Percentiles rank a stretch among this genome's conserved stretches.
These are phyloP conservation scores for Epistrophella euchroma DNA, from an alignment of 2,888 invertebrate genomes.

Conservation along the genomic window DNA sequence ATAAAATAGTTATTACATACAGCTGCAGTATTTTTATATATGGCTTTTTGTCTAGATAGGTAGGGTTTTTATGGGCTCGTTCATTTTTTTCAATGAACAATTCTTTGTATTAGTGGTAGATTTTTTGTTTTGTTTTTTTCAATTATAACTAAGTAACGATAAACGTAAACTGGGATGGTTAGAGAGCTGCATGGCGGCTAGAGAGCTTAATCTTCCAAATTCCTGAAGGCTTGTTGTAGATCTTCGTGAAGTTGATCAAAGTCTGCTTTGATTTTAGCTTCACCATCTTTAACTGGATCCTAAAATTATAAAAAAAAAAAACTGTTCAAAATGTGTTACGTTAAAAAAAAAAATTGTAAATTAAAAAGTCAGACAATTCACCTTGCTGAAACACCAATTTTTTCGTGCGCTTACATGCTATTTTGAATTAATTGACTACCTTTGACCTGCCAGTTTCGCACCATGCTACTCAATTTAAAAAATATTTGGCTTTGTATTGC, in stretches of 20 bases:
- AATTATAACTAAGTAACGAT: slow-evolving; percentile 74
- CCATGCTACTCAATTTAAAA: no score
- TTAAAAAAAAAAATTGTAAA: no score
- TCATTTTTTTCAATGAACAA: slow-evolving; percentile 50
- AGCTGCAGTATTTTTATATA: slow-evolving; percentile 44
- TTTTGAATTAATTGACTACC: no score
- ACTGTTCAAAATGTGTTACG: no score
- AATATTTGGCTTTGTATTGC: no score
- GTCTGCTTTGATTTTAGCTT: slow-evolving; percentile 97
- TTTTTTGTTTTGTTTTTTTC: slow-evolving; percentile 48
- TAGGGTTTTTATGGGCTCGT: slow-evolving; percentile 61
- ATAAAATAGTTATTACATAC: slow-evolving; percentile 65
- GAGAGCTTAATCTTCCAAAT: slow-evolving; percentile 94
- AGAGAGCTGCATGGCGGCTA: slow-evolving; percentile 56
- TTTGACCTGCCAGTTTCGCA: no score
- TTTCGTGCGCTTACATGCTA: no score
- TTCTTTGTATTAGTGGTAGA: slow-evolving; percentile 41
- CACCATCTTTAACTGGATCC: slow-evolving; percentile 99
- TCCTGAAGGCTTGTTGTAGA: slow-evolving; percentile 98
- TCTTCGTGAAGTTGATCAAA: slow-evolving; percentile 98
- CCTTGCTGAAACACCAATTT: no score
- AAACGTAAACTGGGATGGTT: slow-evolving; percentile 73
- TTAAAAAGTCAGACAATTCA: no score
- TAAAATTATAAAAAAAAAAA: slow-evolving; percentile 80
- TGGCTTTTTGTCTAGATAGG: slow-evolving; percentile 51